These are phyloP conservation scores for Campopleginae sp. DNA, from an alignment of 2,888 invertebrate genomes.

Conservation along the genomic window DNA sequence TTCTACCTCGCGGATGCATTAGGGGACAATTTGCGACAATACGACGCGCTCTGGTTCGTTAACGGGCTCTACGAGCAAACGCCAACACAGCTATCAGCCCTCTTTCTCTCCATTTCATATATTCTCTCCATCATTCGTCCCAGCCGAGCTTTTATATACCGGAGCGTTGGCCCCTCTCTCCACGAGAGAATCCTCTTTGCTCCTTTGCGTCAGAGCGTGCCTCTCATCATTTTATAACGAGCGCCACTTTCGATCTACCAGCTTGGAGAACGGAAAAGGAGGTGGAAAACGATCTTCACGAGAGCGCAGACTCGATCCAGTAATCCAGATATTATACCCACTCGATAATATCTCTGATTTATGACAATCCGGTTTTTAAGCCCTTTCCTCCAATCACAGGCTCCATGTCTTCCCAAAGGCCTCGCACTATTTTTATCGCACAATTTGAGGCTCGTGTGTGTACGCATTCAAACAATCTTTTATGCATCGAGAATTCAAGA, in stretches of 20 bases:
- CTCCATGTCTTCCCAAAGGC: not conserved
- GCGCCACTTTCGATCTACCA: slow-evolving; percentile 63
- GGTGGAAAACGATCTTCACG: slow-evolving; percentile 16
- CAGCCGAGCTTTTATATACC: slow-evolving; percentile 31
- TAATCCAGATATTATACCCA: slow-evolving; percentile 55
- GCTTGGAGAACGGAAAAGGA: slow-evolving; percentile 9
- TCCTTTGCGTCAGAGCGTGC: slow-evolving; percentile 62
- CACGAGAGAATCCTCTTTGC: not conserved
- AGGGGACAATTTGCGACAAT: slow-evolving; percentile 79
- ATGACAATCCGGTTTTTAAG: slow-evolving; percentile 53
- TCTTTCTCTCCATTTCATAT: slow-evolving; percentile 23
- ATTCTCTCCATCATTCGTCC: slow-evolving; percentile 4
- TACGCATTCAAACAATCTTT: slow-evolving; percentile 34
- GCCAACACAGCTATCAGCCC: slow-evolving; percentile 42
- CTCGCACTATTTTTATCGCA: not conserved
- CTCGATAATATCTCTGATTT: slow-evolving; percentile 54
- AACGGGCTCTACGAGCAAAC: slow-evolving; percentile 65
- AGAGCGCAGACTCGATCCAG: slow-evolving; percentile 44
- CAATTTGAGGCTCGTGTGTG: slow-evolving; percentile 8
- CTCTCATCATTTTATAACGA: slow-evolving; percentile 66
- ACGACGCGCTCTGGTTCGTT: slow-evolving; percentile 80
- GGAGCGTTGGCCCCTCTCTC: not conserved
- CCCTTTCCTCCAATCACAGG: slow-evolving; percentile 21
- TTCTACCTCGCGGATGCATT: slow-evolving; percentile 78
- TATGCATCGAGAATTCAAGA: slow-evolving; percentile 25